Conservation (phyloP, 1,140 invertebrate genomes). For the Pissodes strobi region DNA sequence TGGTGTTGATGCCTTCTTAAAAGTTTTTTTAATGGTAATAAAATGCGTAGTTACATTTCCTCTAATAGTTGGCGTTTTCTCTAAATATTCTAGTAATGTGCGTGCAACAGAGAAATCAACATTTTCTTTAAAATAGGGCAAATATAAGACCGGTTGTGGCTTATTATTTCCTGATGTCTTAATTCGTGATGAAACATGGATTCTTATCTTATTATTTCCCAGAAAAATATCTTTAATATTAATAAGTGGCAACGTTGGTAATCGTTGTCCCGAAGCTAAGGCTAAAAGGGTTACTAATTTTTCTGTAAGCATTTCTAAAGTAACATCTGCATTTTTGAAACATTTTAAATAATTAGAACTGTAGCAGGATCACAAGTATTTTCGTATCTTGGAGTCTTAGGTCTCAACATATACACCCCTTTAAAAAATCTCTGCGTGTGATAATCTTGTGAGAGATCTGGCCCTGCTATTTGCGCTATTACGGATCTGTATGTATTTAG, state of each 20-base stretch:
- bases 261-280: background rate
- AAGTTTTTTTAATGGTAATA: background rate
- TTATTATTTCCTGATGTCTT: background rate
- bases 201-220: background rate
- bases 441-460: background rate
- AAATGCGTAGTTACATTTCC: background rate
- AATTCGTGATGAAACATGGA: background rate
- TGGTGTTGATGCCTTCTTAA: background rate
- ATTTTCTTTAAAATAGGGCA: background rate
- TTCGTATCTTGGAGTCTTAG: background rate
- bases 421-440: conserved; percentile 1
- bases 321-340: background rate
- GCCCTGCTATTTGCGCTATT: background rate
- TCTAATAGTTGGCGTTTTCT: conserved; percentile 5
- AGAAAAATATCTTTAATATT: background rate
- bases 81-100: background rate
- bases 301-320: background rate
- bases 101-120: background rate
- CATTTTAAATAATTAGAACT: background rate
- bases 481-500: background rate
- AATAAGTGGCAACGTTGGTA: background rate
- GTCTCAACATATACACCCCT: background rate
- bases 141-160: background rate
- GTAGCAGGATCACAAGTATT: background rate
- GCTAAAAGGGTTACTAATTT: conserved; percentile 1